Base-by-base conservation (phyloP, 2,113 vertebrate species). In the Puma concolor region DNA sequence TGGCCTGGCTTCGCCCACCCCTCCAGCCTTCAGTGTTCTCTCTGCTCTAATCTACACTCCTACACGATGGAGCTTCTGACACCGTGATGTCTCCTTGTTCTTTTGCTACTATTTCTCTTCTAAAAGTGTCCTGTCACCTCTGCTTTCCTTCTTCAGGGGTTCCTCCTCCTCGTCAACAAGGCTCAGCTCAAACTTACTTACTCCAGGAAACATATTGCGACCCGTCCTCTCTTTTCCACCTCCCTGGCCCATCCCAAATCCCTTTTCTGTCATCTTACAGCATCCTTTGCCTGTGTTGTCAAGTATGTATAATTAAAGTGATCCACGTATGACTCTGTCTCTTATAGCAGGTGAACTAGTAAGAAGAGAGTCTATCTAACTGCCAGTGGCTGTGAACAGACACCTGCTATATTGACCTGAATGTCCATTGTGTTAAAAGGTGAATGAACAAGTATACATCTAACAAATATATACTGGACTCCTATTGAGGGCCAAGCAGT, bases 11-110 rank as follows among this genome's bases (percentile, higher is more conserved):
- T 54, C 23, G 12, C 11, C 12, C 15, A 12, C 12, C 4, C 4
- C 38, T 12, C 52, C 9, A 85, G 71, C 10, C 31, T 25, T 41
- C 17, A 0, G 3, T 13, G 16, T 44, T 13, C 15, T 50, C 14
- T 23, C 54, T 9, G 4, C 31, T 48, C 12, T 7, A 27, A 50
- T 41, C n/a, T 29, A 19, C 5, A 44, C 4, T 71, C 33, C 25
- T 12, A 0, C 1, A 25, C 23, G 14, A 25, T 1, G 10, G n/a
- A n/a, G 50, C 5, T 5, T 50, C 50, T 11, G 13, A 77, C 27
- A 5, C 13, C 50, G 31, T 4, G 15, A 12, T 13, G 7, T 19
- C 19, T 63, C 79, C 52, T 8, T 8, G 36, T 36, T n/a, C 21
- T 16, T 86, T 48, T 66, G 7, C 17, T 82, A 21, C 14, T 8